These are phyloP conservation scores for Atractosteus spatula DNA, from an alignment of 2,113 vertebrate genomes.

Conservation along the genomic window DNA sequence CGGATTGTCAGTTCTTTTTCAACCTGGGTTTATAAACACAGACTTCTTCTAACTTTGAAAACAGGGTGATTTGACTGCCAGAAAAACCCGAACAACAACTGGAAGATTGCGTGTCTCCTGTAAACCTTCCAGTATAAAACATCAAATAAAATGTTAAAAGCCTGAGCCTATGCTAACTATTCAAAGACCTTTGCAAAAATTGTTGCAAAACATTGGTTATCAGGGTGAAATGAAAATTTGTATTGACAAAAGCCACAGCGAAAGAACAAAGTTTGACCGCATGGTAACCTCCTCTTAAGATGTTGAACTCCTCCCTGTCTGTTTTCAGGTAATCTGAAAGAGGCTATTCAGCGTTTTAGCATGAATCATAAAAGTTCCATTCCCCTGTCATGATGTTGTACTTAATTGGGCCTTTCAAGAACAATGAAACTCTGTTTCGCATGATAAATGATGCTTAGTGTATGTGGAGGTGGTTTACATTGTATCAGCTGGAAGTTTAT, in stretches of 20 bases:
- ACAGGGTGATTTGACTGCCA: background rate
- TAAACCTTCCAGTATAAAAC: background rate
- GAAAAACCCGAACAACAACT: background rate
- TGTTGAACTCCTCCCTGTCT: slow-evolving; percentile 27
- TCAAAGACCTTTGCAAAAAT: too few species aligned
- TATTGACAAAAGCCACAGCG: slow-evolving; percentile 29
- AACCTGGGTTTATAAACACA: background rate
- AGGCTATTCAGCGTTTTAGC: slow-evolving; percentile 10
- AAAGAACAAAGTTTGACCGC: slow-evolving; percentile 29
- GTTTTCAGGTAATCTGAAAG: slow-evolving; percentile 2
- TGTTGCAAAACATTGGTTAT: background rate
- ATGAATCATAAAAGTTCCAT: slow-evolving; percentile 37
- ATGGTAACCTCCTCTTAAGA: slow-evolving; percentile 38
- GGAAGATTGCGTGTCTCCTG: background rate
- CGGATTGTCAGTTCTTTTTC: background rate
- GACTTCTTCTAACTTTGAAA: background rate
- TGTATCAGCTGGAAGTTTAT: slow-evolving; percentile 22
- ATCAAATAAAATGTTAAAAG: too few species aligned
- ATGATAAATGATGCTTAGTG: slow-evolving; percentile 38
- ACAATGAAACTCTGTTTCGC: slow-evolving; percentile 39
- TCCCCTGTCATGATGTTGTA: slow-evolving; percentile 27
- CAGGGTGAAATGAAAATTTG: slow-evolving; percentile 30
- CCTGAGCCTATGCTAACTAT: too few species aligned
- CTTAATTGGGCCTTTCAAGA: slow-evolving; percentile 32
- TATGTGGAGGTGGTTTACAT: slow-evolving; percentile 38